Conservation (phyloP, 2,113 vertebrate species). For the Melanostigma gelatinosum region DNA sequence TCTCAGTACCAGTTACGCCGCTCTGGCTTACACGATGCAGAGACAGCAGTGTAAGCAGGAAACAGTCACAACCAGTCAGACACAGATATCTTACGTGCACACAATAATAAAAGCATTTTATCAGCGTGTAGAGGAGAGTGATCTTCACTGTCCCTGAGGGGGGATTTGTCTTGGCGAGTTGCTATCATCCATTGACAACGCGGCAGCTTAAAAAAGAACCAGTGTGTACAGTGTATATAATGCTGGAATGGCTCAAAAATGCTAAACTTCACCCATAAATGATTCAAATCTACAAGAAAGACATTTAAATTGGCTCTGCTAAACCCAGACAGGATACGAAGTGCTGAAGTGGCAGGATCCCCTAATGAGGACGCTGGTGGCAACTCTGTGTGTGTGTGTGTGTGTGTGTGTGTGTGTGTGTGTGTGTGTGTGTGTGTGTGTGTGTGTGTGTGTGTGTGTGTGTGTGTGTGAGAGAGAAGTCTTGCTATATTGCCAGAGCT, state of each 20-base stretch:
- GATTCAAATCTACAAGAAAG: slow-evolving; percentile 56
- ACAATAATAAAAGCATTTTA: slow-evolving; percentile 2
- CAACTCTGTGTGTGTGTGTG: slow-evolving; percentile 20
- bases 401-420: not conserved
- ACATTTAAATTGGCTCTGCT: slow-evolving; percentile 61
- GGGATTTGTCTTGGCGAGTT: not conserved
- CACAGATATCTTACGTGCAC: not conserved
- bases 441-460: slow-evolving; percentile 9
- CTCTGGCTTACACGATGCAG: not conserved
- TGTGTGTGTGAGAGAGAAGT: not conserved
- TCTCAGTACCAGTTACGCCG: not conserved
- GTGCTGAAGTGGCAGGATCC: slow-evolving; percentile 63
- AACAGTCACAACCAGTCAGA: not conserved
- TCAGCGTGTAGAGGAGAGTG: not conserved
- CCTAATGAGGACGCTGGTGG: slow-evolving; percentile 67
- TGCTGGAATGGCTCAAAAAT: slow-evolving; percentile 18
- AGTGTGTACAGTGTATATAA: slow-evolving; percentile 1
- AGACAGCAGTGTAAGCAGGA: not conserved
- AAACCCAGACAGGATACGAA: slow-evolving; percentile 53
- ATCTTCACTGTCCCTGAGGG: not conserved
- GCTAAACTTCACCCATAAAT: slow-evolving; percentile 42
- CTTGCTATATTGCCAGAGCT: slow-evolving; percentile 38
- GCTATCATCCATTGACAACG: not conserved
- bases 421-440: slow-evolving; percentile 23
- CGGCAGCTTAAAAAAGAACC: not conserved